Conservation (phyloP, 1,140 invertebrate species). For the Magallana gigas region DNA sequence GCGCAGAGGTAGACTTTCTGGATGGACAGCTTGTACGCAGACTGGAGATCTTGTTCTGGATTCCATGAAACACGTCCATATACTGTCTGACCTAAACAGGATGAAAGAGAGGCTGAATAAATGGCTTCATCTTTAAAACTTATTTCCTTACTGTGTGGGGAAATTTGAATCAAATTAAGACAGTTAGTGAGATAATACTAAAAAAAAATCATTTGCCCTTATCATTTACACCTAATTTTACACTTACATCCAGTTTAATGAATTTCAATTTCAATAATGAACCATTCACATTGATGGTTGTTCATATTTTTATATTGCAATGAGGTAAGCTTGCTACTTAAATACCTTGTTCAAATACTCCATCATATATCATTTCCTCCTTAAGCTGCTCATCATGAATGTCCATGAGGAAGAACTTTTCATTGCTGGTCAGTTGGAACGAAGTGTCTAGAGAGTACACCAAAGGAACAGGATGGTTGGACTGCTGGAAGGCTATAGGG, state of each 20-base stretch:
- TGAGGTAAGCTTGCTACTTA: neutral
- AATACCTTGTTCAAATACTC: constrained; percentile 49
- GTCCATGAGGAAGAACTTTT: constrained; percentile 76
- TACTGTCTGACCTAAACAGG: constrained; percentile 75
- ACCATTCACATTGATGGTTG: no score
- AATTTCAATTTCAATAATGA: no score
- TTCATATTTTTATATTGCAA: no score
- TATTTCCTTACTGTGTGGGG: no score
- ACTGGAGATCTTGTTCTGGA: constrained; percentile 79
- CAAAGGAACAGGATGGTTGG: constrained; percentile 79
- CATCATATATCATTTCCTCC: constrained; percentile 69
- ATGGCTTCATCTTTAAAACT: no score
- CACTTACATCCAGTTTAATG: no score
- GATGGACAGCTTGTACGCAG: constrained; percentile 78
- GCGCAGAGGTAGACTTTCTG: constrained; percentile 80
- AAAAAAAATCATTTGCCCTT: no score
- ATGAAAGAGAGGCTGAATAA: no score
- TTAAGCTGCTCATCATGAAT: constrained; percentile 62
- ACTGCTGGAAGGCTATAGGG: constrained; percentile 80
- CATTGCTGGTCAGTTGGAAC: constrained; percentile 80
- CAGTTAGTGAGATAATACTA: no score
- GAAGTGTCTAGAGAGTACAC: constrained; percentile 80
- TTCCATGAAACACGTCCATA: constrained; percentile 81
- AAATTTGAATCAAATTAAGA: no score
- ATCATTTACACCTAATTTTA: no score